Conservation (phyloP, 2,113 vertebrate genomes). For the Dissostichus mawsoni region DNA sequence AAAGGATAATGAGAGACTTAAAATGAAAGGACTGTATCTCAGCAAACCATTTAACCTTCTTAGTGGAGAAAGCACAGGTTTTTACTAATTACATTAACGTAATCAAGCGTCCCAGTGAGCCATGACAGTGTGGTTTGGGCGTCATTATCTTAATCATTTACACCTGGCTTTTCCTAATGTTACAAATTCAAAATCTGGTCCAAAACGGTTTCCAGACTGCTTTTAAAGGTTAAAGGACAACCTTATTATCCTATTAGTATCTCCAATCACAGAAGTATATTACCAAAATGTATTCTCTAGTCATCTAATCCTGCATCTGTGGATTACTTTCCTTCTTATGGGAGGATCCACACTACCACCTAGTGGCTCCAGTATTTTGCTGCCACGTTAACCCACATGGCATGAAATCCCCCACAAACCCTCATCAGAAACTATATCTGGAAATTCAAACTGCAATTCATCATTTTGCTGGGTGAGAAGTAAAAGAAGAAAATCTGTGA, state of each 20-base stretch:
- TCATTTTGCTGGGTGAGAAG: not conserved
- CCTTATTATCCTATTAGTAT: not conserved
- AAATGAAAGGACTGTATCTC: not conserved
- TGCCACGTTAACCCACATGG: not conserved
- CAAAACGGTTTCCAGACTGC: too few species aligned
- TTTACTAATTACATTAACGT: not conserved
- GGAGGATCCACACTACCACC: conserved; percentile 45
- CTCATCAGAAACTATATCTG: not conserved
- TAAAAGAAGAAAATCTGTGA: not conserved
- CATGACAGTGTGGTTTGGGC: not conserved
- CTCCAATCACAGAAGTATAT: not conserved
- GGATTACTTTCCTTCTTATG: not conserved
- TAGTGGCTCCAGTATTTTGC: conserved; percentile 36
- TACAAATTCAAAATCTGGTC: not conserved
- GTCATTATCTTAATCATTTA: not conserved
- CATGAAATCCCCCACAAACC: not conserved
- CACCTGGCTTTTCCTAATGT: not conserved
- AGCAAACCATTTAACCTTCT: not conserved
- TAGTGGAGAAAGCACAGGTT: not conserved
- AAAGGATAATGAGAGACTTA: not conserved
- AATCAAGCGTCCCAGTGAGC: not conserved
- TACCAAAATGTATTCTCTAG: not conserved
- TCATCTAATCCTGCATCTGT: not conserved
- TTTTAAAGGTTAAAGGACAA: not conserved
- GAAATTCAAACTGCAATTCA: not conserved